Percentiles rank a stretch among this genome's conserved stretches.
These are phyloP conservation scores for Coccyzus lansbergi DNA, from an alignment of 2,797 vertebrate genomes.

Conservation along the genomic window DNA sequence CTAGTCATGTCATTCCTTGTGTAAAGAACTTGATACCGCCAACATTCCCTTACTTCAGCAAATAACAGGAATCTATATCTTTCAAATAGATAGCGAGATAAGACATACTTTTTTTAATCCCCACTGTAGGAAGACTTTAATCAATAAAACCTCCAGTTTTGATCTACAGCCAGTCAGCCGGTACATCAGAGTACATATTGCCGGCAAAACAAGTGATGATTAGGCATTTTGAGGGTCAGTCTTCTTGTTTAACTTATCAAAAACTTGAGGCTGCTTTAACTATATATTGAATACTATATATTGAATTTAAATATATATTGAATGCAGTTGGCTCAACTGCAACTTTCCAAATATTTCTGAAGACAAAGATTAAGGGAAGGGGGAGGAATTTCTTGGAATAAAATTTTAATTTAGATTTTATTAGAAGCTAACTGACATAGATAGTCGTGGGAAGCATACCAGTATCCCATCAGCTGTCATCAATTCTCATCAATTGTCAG, in stretches of 20 bases:
- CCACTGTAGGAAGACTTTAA: conserved; percentile 34
- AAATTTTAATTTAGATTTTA: conserved; percentile 2
- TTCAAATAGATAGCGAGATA: conserved; percentile 53
- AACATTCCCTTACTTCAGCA: conserved; percentile 57
- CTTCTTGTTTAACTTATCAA: neutral
- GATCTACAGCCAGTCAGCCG: conserved; percentile 33
- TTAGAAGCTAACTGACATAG: neutral
- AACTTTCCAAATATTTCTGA: neutral
- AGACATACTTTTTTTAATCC: conserved; percentile 31
- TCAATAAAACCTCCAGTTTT: conserved; percentile 62
- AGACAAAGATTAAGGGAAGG: neutral
- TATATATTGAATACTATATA: neutral
- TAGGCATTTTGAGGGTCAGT: neutral
- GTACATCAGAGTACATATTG: neutral
- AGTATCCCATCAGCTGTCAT: neutral
- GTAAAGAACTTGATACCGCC: conserved; percentile 21
- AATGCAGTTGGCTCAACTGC: neutral
- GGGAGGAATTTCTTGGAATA: neutral
- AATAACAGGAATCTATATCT: conserved; percentile 50
- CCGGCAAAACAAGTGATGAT: neutral
- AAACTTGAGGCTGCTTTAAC: neutral
- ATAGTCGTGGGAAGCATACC: neutral
- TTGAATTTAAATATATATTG: conserved; percentile 6
- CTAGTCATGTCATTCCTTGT: neutral
- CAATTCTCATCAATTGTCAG: neutral